Evolutionary conservation across 2,797 vertebrate species (phyloP), one percentile per base, ranked within the genome.

Genomic region (Melanotaenia trifasciata): DNA sequence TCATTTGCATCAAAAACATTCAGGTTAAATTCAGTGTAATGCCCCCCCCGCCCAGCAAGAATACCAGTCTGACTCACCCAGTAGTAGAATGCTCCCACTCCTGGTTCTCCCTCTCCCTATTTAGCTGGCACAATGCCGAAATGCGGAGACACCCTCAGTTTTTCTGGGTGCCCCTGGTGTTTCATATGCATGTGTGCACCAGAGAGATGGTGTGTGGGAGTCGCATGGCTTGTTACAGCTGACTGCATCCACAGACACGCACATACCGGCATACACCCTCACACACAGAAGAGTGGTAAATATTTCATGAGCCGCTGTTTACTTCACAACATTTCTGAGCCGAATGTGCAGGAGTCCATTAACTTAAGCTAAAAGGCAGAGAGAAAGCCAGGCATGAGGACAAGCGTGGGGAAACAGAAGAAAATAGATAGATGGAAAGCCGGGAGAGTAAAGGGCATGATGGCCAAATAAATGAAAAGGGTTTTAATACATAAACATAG

Each of bases 271-370:
- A 64, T 60, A 18, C 58, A 64, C 64, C 65, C 50, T 69, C 64
- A 72, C 61, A 69, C 43, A 62, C 67, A 72, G 57, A 35, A 78
- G 74, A 30, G 64, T 50, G 58, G 70, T 92, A 81, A 92, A 93
- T 93, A 88, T 92, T 94, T 91, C 80, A 94, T 90, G 88, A 90
- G 89, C 79, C 80, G 86, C 84, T 91, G 88, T 89, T 92, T 91
- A 84, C 86, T 87, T 87, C 84, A 78, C 81, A 86, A 76, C 83
- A 79, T 82, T 87, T 83, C 85, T 38, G 58, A 76, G 67, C 71
- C 62, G 78, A 87, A 81, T 83, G 87, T 72, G 82, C 79, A 78
- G 69, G 76, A 92, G 85, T 88, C 87, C 89, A 92, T 90, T 92
- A 90, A 90, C 76, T 82, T 71, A 35, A 70, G 74, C 84, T 83